Evolutionary conservation across 2,888 invertebrate species (phyloP), one percentile per base, ranked within the genome.

Genomic region (Zaprionus lineosus): DNA sequence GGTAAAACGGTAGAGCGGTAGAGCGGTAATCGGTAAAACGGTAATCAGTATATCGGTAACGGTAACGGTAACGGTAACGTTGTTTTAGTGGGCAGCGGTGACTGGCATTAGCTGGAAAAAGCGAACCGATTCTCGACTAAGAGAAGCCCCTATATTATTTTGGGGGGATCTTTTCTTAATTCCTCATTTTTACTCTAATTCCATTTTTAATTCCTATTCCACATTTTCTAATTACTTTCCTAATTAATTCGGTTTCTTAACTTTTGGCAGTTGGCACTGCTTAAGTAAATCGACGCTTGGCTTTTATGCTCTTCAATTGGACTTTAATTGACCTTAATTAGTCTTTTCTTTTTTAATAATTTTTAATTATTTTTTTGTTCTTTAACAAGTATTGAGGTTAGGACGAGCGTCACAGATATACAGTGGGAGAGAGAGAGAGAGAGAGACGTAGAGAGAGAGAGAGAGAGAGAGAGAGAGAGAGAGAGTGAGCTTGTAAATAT

Each of bases 211-310:
- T 28, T n/a, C 12, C 14, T 34, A 15, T 16, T 43, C n/a, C n/a
- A n/a, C n/a, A n/a, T n/a, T 26, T 50, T 31, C 24, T n/a, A 15
- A 48, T 37, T 3, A 1, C 9, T 26, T 21, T 26, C 36, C 24
- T 43, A 8, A 15, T 34, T 16, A 18, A 31, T 19, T 43, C 36
- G 16, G 12, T 11, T 31, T 31, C 29, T 24, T 31, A 29, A 29
- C 21, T 31, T 37, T 44, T 50, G 14, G n/a, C 12, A 15, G 41
- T 21, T 21, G 2, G 8, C 1, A 24, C 40, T 6, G 59, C 37
- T 64, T 18, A 62, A 76, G 61, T 75, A 70, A 84, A 86, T 83
- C 82, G 82, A 83, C 82, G 84, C 77, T 86, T 85, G 82, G 86
- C 63, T 71, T 65, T 70, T 64, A 69, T 70, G 75, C 83, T 81